Evolutionary conservation across 1,140 invertebrate species (phyloP).

Genomic region (Drosophila pseudoananassae): DNA sequence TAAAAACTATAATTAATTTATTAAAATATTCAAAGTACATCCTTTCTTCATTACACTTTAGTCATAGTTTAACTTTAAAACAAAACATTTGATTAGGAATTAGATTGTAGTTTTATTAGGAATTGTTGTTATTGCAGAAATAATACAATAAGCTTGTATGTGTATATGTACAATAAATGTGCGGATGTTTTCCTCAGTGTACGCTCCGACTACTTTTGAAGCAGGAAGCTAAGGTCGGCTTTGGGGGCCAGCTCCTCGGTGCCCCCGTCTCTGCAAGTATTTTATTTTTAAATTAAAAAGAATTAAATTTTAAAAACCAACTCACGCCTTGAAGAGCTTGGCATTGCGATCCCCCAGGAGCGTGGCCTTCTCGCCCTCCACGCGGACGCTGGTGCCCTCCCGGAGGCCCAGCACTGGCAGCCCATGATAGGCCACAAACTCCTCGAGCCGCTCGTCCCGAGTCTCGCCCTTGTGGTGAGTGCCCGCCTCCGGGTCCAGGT

Average conservation of each 20-base stretch:
- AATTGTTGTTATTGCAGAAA: constrained; percentile 52
- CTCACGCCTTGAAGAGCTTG: constrained; percentile 88
- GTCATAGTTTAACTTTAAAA: constrained; percentile 16
- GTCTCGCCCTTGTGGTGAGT: constrained; percentile 91
- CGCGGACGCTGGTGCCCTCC: constrained; percentile 88
- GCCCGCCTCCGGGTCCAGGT: constrained; percentile 87
- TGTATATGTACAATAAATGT: constrained; percentile 38
- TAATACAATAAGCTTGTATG: constrained; percentile 39
- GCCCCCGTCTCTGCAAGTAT: constrained; percentile 84
- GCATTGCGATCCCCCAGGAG: constrained; percentile 87
- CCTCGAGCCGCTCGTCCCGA: constrained; percentile 88
- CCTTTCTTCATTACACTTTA: constrained; percentile 22
- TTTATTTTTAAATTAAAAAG: not conserved
- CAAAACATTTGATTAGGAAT: not conserved
- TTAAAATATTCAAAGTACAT: not conserved
- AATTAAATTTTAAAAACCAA: constrained; percentile 7
- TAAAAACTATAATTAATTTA: constrained; percentile 28
- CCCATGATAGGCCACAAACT: constrained; percentile 87
- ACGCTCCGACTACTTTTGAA: constrained; percentile 11
- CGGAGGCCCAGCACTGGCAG: constrained; percentile 88
- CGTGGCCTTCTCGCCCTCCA: constrained; percentile 86
- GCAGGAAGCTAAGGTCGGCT: constrained; percentile 87
- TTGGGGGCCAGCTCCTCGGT: constrained; percentile 85
- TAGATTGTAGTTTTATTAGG: constrained; percentile 14
- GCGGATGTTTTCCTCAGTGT: constrained; percentile 21